Evolutionary conservation across 2,113 vertebrate genomes (phyloP).

Genomic region (Chionodraco myersi): DNA sequence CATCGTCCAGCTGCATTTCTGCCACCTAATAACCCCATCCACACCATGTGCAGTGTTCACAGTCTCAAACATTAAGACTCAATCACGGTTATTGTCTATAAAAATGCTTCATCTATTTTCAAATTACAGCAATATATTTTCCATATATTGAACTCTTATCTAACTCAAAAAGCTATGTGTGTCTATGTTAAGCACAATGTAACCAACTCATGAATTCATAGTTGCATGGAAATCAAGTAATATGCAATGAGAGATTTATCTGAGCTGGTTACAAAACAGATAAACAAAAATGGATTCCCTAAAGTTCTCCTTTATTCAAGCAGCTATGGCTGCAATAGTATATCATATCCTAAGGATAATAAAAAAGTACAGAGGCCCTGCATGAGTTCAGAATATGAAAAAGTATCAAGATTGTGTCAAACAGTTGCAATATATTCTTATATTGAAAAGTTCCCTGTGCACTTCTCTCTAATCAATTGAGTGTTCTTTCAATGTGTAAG

Average conservation of each 20-base stretch:
- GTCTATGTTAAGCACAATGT: constrained; percentile 53
- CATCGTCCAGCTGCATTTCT: constrained; percentile 3
- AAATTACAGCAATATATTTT: constrained; percentile 30
- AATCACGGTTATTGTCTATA: neutral
- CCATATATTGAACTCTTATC: constrained; percentile 24
- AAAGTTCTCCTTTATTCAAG: constrained; percentile 23
- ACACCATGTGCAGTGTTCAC: constrained; percentile 12
- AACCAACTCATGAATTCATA: constrained; percentile 33
- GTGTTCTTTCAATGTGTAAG: constrained; percentile 38
- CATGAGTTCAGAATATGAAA: constrained; percentile 55
- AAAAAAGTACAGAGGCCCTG: constrained; percentile 44
- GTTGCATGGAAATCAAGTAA: constrained; percentile 60
- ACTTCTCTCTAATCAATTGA: constrained; percentile 24
- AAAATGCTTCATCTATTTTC: constrained; percentile 30
- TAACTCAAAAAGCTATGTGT: constrained; percentile 19
- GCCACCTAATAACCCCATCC: constrained; percentile 9
- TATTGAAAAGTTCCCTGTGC: constrained; percentile 25
- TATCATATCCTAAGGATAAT: constrained; percentile 57
- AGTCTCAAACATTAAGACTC: constrained; percentile 30
- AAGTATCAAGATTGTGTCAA: constrained; percentile 14
- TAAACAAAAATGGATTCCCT: constrained; percentile 32
- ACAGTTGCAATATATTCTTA: constrained; percentile 42
- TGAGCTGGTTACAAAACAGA: constrained; percentile 29
- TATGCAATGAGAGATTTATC: constrained; percentile 25
- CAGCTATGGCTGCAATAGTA: constrained; percentile 30